phyloP scores from a whole-genome alignment of 2,888 invertebrate species.

The Meloe dianella region DNA sequence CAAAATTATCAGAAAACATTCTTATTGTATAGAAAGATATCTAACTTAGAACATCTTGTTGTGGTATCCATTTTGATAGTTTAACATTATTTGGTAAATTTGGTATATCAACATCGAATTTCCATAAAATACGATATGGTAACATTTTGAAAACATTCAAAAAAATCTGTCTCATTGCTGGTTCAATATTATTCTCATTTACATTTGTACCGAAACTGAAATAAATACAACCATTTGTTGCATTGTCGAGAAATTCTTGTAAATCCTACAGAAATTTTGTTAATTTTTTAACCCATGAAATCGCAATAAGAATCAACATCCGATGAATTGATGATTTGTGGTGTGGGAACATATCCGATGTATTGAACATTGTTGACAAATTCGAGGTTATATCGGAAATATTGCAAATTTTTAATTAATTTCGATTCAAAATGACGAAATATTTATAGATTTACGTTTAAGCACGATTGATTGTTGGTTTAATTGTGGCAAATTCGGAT shows the following conservation, averaged over 20 bases:
- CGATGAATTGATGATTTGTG: not conserved
- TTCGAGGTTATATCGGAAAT: not conserved
- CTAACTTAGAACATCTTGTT: conserved; percentile 40
- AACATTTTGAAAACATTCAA: conserved; percentile 27
- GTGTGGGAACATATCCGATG: conserved; percentile 2
- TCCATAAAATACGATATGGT: conserved; percentile 28
- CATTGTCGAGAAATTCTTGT: conserved; percentile 32
- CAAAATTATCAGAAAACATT: not conserved
- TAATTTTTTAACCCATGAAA: too few species aligned
- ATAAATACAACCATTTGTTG: conserved; percentile 38
- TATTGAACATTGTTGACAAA: not conserved
- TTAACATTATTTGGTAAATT: conserved; percentile 48
- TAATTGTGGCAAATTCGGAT: not conserved
- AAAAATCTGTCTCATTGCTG: conserved; percentile 16
- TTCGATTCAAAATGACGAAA: not conserved
- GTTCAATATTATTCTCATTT: conserved; percentile 14
- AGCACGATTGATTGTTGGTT: not conserved
- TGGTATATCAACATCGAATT: conserved; percentile 22
- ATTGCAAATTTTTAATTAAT: not conserved
- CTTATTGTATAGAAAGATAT: not conserved
- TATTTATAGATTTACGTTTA: not conserved
- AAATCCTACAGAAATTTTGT: too few species aligned
- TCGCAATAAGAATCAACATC: not conserved
- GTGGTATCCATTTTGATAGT: conserved; percentile 50
- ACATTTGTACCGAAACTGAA: conserved; percentile 39